phyloP scores from a whole-genome alignment of 2,888 invertebrate genomes.

The Cetonia aurata region DNA sequence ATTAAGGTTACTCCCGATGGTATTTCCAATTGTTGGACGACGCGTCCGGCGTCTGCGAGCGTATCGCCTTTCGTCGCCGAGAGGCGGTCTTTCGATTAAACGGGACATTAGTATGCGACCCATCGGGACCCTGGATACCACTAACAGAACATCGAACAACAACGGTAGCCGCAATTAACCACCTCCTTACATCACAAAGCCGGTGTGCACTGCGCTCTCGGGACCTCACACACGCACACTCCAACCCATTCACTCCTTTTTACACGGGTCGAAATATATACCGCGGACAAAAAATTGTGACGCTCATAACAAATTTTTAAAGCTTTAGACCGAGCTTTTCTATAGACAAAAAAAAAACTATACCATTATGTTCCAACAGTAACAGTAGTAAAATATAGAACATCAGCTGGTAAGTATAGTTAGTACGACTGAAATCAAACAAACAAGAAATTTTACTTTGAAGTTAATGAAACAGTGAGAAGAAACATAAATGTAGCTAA shows the following conservation, averaged over 20 bases:
- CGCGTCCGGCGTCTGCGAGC: slow-evolving; percentile 32
- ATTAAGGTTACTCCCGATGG: slow-evolving; percentile 35
- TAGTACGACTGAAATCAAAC: too few species aligned
- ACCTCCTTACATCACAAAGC: slow-evolving; percentile 46
- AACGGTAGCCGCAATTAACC: slow-evolving; percentile 53
- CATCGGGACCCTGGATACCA: slow-evolving; percentile 48
- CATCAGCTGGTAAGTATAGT: too few species aligned
- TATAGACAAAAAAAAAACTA: too few species aligned
- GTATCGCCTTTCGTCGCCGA: slow-evolving; percentile 45
- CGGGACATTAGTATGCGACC: slow-evolving; percentile 51
- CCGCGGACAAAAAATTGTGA: slow-evolving; percentile 6
- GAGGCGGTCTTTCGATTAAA: slow-evolving; percentile 41
- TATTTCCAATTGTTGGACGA: slow-evolving; percentile 37
- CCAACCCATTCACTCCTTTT: slow-evolving; percentile 29
- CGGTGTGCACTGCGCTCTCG: slow-evolving; percentile 34
- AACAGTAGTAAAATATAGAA: too few species aligned
- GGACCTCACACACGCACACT: slow-evolving; percentile 38
- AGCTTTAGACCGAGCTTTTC: too few species aligned
- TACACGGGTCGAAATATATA: slow-evolving; percentile 9
- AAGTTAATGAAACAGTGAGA: too few species aligned
- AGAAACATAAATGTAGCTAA: too few species aligned
- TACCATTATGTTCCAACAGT: neutral
- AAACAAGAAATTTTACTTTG: too few species aligned
- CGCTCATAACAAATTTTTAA: neutral
- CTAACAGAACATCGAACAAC: slow-evolving; percentile 51